Percentiles rank a stretch among this genome's conserved stretches.
These are phyloP conservation scores for Muscidifurax raptorellus DNA, from an alignment of 1,140 invertebrate genomes.

Conservation along the genomic window DNA sequence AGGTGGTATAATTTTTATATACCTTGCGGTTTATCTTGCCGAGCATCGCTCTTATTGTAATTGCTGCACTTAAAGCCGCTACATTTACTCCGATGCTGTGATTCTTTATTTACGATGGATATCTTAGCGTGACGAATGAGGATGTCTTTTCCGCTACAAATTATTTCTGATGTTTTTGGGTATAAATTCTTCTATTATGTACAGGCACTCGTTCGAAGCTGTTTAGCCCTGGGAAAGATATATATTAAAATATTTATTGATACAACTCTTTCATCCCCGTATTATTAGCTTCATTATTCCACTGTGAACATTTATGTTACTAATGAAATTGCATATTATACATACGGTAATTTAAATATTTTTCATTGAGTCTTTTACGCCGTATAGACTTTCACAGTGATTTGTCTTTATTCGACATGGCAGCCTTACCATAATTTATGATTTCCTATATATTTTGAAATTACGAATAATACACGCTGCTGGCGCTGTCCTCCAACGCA, in stretches of 20 bases:
- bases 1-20: constrained; percentile 52
- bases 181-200: not conserved
- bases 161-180: not conserved
- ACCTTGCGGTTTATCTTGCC: constrained; percentile 18
- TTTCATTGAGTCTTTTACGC: too few species aligned
- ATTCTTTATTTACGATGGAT: constrained; percentile 18
- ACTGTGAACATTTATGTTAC: too few species aligned
- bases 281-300: too few species aligned
- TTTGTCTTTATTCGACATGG: too few species aligned
- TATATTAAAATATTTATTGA: not conserved
- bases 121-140: not conserved
- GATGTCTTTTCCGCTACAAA: not conserved
- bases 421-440: not conserved
- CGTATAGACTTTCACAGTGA: too few species aligned
- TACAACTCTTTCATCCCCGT: too few species aligned
- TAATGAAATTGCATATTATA: too few species aligned
- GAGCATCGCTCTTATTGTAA: constrained; percentile 35
- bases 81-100: constrained; percentile 42
- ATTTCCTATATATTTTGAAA: not conserved
- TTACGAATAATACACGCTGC: not conserved
- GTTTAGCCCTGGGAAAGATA: not conserved
- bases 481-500: not conserved
- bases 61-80: constrained; percentile 34
- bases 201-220: not conserved
- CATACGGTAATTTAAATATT: too few species aligned